phyloP scores from a whole-genome alignment of 1,140 invertebrate genomes.

The Glossosoma conforme region DNA sequence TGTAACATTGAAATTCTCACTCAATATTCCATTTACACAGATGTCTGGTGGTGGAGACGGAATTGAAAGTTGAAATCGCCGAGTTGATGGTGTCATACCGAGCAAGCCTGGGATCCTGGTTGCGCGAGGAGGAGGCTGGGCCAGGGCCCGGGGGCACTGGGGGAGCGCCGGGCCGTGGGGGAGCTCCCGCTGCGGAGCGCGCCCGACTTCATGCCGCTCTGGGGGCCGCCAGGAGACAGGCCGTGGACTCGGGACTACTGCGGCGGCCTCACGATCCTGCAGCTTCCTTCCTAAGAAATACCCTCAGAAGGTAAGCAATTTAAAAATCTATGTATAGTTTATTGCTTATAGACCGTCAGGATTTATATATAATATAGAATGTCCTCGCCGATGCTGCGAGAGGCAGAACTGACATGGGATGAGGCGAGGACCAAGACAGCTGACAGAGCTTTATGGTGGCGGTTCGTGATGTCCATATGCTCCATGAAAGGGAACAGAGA shows the following conservation, averaged over 20 bases:
- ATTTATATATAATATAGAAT: no score
- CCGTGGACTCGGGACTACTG: conserved; percentile 80
- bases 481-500: no score
- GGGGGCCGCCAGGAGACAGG: conserved; percentile 67
- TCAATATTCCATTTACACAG: conserved; percentile 52
- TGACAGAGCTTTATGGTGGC: no score
- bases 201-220: conserved; percentile 41
- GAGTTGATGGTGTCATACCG: conserved; percentile 89
- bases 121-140: conserved; percentile 75
- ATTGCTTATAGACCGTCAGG: not conserved
- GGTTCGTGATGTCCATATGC: no score
- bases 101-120: conserved; percentile 77
- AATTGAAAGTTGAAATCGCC: conserved; percentile 85
- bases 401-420: no score
- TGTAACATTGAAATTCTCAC: no score
- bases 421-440: no score
- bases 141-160: conserved; percentile 41
- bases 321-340: not conserved
- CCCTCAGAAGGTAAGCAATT: conserved; percentile 63
- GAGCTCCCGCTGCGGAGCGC: conserved; percentile 40
- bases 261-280: conserved; percentile 73
- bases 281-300: conserved; percentile 79
- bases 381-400: no score
- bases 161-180: conserved; percentile 33
- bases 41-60: conserved; percentile 91